Evolutionary conservation across 92 coral and sea anemone genomes (phyloP).

Genomic region (Palythoa heliodiscus): DNA sequence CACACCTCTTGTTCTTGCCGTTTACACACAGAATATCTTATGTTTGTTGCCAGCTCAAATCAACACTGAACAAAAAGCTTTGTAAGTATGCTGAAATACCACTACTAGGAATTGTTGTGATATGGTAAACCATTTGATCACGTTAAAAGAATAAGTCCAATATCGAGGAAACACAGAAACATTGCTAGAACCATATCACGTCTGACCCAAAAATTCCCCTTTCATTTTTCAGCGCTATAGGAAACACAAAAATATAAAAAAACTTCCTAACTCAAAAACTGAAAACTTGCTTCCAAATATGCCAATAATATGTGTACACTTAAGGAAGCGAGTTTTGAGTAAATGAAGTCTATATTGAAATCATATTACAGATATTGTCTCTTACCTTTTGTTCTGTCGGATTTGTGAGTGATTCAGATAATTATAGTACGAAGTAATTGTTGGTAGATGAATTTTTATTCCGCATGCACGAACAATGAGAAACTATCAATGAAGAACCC

Average conservation of each 20-base stretch:
- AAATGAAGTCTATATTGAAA: background rate
- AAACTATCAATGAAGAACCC: too few species aligned
- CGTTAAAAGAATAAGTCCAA: conserved; percentile 6
- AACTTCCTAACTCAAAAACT: background rate
- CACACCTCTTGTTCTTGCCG: background rate
- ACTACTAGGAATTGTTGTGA: background rate
- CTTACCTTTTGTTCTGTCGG: background rate
- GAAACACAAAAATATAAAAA: background rate
- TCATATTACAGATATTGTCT: conserved; percentile 6
- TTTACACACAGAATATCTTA: background rate
- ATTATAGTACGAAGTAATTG: background rate
- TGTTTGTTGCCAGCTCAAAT: background rate
- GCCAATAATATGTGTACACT: background rate
- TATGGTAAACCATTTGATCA: conserved; percentile 6
- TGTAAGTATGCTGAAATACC: background rate
- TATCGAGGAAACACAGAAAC: background rate
- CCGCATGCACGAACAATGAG: background rate
- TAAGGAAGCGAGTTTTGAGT: background rate
- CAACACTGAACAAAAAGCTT: background rate
- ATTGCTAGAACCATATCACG: conserved; percentile 8
- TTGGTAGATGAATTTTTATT: background rate
- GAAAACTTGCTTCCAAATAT: background rate
- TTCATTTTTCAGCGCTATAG: background rate
- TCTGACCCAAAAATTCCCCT: background rate
- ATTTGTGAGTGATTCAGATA: background rate